phyloP scores from a whole-genome alignment of 1,140 invertebrate species.

The Lutraria rhynchaena region DNA sequence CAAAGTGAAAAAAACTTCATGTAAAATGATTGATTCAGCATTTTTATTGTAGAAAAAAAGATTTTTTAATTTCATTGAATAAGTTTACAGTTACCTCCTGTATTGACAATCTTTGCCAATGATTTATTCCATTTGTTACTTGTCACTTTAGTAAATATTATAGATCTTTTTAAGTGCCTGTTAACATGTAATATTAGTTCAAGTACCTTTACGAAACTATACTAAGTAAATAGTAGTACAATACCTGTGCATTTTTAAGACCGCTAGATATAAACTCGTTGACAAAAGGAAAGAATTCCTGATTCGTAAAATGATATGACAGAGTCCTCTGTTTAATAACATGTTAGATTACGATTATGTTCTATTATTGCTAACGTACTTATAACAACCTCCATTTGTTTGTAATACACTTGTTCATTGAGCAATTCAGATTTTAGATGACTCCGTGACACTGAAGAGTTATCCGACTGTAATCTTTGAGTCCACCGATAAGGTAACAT shows the following conservation, averaged over 20 bases:
- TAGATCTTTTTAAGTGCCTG: no score
- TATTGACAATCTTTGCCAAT: no score
- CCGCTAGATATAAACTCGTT: conserved; percentile 41
- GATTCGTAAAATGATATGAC: conserved; percentile 50
- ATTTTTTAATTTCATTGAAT: no score
- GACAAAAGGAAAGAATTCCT: conserved; percentile 49
- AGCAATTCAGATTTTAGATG: conserved; percentile 30
- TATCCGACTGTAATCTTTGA: conserved; percentile 25
- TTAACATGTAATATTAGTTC: no score
- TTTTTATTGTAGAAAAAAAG: no score
- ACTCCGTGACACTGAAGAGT: conserved; percentile 41
- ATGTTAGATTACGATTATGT: conserved; percentile 24
- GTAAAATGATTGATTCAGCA: no score
- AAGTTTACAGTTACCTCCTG: no score
- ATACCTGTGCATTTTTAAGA: conserved; percentile 37
- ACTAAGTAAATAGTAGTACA: neutral
- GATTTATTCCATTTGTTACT: no score
- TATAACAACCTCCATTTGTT: conserved; percentile 33
- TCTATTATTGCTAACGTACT: conserved; percentile 16
- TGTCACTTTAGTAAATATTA: no score
- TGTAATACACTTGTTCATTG: conserved; percentile 44
- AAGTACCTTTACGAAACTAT: no score
- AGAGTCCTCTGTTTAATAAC: conserved; percentile 5
- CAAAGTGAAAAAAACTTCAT: no score
- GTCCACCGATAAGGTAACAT: conserved; percentile 32